Conservation (phyloP, 2,797 vertebrate genomes). For the Remorina albescens region DNA sequence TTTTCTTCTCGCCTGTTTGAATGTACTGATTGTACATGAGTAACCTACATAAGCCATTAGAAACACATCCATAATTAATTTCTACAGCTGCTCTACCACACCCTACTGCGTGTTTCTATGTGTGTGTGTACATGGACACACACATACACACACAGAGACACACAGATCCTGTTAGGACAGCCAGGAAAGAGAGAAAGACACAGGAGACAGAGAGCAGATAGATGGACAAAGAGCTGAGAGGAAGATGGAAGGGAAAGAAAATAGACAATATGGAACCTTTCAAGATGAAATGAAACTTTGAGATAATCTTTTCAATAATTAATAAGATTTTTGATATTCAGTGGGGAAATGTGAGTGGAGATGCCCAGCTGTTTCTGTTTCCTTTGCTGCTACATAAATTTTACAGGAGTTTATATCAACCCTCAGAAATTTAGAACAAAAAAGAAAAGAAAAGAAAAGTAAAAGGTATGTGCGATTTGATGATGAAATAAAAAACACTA, state of each 20-base stretch:
- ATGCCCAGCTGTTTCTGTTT: conserved; percentile 28
- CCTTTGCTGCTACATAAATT: conserved; percentile 7
- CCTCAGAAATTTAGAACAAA: neutral
- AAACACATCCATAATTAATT: conserved; percentile 45
- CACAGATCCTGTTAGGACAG: neutral
- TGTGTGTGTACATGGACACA: too few relatives aligned
- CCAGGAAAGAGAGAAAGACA: neutral
- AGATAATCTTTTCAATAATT: conserved; percentile 1
- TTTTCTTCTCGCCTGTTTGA: neutral
- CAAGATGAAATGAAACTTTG: neutral
- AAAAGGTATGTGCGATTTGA: too few relatives aligned
- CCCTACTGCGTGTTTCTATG: conserved; percentile 16
- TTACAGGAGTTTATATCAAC: conserved; percentile 6
- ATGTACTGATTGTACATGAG: neutral
- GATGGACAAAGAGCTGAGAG: neutral
- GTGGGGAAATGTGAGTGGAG: neutral
- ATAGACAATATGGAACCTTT: neutral
- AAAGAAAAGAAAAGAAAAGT: too few relatives aligned
- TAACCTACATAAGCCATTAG: conserved; percentile 24
- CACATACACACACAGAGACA: neutral
- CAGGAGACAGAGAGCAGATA: neutral
- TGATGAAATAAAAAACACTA: too few relatives aligned
- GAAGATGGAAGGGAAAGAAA: neutral
- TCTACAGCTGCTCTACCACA: conserved; percentile 32
- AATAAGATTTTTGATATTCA: conserved; percentile 12